These are phyloP conservation scores for Syngnathus rostellatus DNA, from an alignment of 2,797 vertebrate genomes.

Conservation along the genomic window DNA sequence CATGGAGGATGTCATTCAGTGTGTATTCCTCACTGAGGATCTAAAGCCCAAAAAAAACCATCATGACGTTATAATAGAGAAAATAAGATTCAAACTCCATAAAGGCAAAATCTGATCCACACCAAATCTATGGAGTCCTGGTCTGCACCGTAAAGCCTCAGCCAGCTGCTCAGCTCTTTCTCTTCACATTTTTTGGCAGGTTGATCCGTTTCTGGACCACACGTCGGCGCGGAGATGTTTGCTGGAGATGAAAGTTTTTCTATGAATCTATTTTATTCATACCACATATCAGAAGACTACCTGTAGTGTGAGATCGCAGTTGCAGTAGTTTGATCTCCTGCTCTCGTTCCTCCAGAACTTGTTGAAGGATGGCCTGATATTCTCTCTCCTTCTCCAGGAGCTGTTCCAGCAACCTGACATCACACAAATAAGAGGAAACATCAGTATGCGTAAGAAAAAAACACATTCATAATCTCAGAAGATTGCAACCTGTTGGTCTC, in stretches of 20 bases:
- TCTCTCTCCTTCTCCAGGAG: conserved; percentile 89
- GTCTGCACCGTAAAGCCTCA: conserved; percentile 78
- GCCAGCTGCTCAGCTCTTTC: conserved; percentile 80
- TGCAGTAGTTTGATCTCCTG: conserved; percentile 86
- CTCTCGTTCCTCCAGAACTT: conserved; percentile 89
- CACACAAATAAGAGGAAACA: background rate
- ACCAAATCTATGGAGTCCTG: conserved; percentile 84
- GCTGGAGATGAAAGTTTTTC: conserved; percentile 14
- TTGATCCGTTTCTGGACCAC: conserved; percentile 34
- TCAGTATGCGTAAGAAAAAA: background rate
- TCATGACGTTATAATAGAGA: background rate
- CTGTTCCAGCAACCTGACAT: conserved; percentile 82
- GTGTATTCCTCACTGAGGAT: conserved; percentile 87
- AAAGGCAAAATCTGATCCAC: conserved; percentile 18
- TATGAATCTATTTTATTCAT: too few relatives aligned
- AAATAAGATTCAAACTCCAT: background rate
- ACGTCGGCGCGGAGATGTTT: conserved; percentile 69
- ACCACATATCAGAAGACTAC: conserved; percentile 46
- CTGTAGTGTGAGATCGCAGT: conserved; percentile 76
- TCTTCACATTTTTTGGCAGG: conserved; percentile 57
- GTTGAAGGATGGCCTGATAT: conserved; percentile 87
- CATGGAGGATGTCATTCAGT: conserved; percentile 81
- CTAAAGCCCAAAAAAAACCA: conserved; percentile 50
- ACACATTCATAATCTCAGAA: background rate
- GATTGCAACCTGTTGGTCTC: conserved; percentile 83